Conservation (phyloP, 2,797 vertebrate genomes). For the Hipposideros larvatus region DNA sequence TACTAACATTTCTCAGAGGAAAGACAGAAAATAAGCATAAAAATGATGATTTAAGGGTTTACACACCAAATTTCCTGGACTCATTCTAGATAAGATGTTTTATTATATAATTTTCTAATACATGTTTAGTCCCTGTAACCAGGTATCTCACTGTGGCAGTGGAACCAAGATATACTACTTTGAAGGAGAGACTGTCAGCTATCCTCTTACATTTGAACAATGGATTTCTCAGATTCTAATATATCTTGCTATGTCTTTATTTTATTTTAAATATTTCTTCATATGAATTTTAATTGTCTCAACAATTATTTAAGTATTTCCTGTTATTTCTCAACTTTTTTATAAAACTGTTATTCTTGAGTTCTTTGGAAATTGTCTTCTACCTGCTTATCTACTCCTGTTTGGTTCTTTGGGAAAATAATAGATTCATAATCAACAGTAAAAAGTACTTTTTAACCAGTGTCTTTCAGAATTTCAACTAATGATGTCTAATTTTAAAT, state of each 20-base stretch:
- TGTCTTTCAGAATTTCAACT: neutral
- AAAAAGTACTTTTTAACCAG: neutral
- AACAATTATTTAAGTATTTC: neutral
- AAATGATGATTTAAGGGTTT: neutral
- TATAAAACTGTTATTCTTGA: neutral
- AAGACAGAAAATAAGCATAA: neutral
- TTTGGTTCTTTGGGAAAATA: neutral
- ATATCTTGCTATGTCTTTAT: neutral
- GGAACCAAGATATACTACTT: neutral
- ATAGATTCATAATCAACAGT: neutral
- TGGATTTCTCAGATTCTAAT: neutral
- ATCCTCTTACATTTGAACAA: neutral
- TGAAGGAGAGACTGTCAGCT: neutral
- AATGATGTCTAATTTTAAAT: neutral
- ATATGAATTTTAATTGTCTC: neutral
- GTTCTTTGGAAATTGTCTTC: neutral
- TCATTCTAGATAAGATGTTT: neutral
- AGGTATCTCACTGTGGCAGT: neutral
- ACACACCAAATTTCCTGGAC: neutral
- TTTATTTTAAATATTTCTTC: conserved; percentile 2
- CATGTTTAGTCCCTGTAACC: neutral
- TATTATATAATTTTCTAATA: conserved; percentile 13
- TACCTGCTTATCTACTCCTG: neutral
- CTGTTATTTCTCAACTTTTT: neutral
- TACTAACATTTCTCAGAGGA: conserved; percentile 12